phyloP scores from a whole-genome alignment of 2,888 invertebrate species.

The Anarsia innoxiella region DNA sequence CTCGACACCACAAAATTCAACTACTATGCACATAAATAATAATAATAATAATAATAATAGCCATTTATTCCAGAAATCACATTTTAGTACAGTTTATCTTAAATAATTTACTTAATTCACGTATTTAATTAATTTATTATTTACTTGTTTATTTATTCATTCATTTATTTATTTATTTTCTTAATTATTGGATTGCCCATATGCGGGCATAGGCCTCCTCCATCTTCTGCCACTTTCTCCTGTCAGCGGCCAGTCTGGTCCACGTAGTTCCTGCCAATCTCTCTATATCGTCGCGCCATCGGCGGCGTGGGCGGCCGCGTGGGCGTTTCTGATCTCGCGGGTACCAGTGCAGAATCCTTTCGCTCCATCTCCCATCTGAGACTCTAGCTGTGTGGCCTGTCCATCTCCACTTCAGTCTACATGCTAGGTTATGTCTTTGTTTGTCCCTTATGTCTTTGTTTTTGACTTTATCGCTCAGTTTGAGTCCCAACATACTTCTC shows the following conservation, averaged over 20 bases:
- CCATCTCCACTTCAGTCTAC: conserved; percentile 1
- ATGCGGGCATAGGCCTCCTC: conserved; percentile 3
- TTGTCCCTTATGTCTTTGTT: not conserved
- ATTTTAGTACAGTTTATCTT: no score
- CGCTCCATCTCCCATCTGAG: not conserved
- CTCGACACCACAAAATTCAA: no score
- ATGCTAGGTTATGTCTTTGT: not conserved
- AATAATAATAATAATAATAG: no score
- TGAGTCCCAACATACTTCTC: not conserved
- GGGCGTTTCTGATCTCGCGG: not conserved
- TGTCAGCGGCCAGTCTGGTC: not conserved
- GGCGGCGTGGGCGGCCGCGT: not conserved
- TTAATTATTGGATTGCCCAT: not conserved
- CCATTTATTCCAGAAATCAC: no score
- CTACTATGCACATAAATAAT: no score
- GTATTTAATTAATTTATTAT: no score
- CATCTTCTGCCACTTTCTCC: not conserved
- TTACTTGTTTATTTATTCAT: no score
- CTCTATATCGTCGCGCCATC: conserved; percentile 3
- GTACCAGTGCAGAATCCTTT: not conserved
- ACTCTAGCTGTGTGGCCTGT: not conserved
- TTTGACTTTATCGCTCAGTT: not conserved
- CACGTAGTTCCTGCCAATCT: conserved; percentile 1
- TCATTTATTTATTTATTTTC: not conserved
- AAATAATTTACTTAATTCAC: no score